These are phyloP conservation scores for Epicauta chinensis DNA, from an alignment of 1,140 invertebrate species.

Conservation along the genomic window DNA sequence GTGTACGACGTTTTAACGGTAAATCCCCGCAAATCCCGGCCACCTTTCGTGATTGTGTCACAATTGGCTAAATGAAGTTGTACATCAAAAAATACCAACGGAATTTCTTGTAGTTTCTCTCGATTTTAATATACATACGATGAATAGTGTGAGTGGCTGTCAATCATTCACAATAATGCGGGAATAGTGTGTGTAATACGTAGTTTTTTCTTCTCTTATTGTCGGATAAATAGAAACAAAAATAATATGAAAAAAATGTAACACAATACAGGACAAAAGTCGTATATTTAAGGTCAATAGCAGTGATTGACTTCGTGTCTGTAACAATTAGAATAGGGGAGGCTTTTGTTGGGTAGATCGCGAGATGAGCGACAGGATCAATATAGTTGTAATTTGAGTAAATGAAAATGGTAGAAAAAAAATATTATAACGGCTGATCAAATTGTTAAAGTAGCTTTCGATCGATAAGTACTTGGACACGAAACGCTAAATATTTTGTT, in stretches of 20 bases:
- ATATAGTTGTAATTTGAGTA: background rate
- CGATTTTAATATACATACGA: no score
- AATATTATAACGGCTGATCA: background rate
- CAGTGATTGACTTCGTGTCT: slow-evolving; percentile 6
- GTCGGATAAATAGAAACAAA: no score
- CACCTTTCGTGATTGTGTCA: no score
- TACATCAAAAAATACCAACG: no score
- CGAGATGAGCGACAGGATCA: background rate
- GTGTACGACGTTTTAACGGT: slow-evolving; percentile 3
- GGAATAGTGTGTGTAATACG: no score
- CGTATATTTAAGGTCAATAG: slow-evolving; percentile 7
- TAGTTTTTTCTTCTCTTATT: no score
- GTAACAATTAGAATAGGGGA: background rate
- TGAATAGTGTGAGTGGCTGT: no score
- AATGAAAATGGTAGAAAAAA: background rate
- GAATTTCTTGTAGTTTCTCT: no score
- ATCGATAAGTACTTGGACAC: background rate
- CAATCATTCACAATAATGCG: no score
- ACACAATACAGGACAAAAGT: slow-evolving; percentile 9
- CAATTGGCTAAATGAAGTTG: no score
- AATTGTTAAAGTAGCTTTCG: background rate
- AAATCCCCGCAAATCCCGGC: slow-evolving; percentile 3
- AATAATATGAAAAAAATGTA: slow-evolving; percentile 2
- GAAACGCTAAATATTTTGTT: no score
- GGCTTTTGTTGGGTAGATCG: no score